A percentile compares a stretch with the other conserved stretches of the same genome.
These are phyloP conservation scores for Temnopleurus reevesii DNA, from an alignment of 53 echinoderm and acorn worm genomes.

Conservation along the genomic window DNA sequence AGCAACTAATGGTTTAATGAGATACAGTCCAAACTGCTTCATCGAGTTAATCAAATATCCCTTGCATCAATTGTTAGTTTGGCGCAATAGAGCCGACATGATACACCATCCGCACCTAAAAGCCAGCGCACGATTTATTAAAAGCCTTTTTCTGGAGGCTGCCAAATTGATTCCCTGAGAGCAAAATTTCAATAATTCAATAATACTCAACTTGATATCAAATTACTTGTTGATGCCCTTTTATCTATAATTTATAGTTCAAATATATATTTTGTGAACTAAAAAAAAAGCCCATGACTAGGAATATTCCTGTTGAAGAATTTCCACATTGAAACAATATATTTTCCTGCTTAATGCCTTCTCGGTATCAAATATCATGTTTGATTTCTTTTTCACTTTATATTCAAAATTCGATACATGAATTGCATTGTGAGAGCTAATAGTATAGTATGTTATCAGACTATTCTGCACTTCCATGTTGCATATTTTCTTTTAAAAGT, in stretches of 20 bases:
- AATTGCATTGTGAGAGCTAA: no score
- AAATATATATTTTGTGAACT: no score
- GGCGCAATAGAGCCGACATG: not conserved
- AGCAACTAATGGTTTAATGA: conserved; percentile 29
- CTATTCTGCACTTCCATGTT: no score
- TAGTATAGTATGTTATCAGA: no score
- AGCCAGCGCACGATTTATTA: conserved; percentile 23
- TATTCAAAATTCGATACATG: no score
- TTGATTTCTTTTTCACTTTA: no score
- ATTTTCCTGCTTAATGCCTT: no score
- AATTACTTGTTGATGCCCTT: not conserved
- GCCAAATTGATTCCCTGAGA: not conserved
- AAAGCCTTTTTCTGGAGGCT: conserved; percentile 7
- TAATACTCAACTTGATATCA: conserved; percentile 1
- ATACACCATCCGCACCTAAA: not conserved
- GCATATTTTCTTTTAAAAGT: no score
- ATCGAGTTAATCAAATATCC: not conserved
- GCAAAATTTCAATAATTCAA: conserved; percentile 18
- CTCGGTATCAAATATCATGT: no score
- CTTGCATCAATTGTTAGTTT: conserved; percentile 14
- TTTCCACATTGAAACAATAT: no score
- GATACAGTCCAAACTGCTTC: conserved; percentile 5
- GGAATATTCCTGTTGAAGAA: no score
- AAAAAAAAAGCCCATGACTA: no score
- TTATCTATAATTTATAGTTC: not conserved